Conservation (phyloP, 2,888 invertebrate species). For the Zhengitettix transpicula region DNA sequence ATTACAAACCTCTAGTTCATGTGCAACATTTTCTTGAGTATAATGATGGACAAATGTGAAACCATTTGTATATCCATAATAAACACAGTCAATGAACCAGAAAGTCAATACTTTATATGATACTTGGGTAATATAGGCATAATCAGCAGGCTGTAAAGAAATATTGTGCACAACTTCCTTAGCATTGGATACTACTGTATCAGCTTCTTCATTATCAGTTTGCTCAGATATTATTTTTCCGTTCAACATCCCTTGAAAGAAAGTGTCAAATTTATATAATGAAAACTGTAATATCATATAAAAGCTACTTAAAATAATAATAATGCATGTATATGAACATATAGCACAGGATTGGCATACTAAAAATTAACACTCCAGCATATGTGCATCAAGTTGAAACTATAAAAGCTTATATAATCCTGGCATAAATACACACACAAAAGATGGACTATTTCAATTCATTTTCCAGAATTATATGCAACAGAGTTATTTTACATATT, state of each 20-base stretch:
- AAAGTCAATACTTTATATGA: constrained; percentile 43
- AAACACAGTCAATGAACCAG: constrained; percentile 67
- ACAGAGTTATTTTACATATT: too few species aligned
- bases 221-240: constrained; percentile 50
- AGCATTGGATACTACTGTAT: constrained; percentile 45
- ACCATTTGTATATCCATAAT: constrained; percentile 44
- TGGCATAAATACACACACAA: too few species aligned
- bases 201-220: constrained; percentile 34
- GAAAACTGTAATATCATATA: background rate
- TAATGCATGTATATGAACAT: constrained; percentile 1
- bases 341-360: too few species aligned
- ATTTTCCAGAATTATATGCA: too few species aligned
- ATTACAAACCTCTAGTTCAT: background rate
- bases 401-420: too few species aligned
- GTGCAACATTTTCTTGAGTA: constrained; percentile 29
- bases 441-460: too few species aligned
- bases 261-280: background rate
- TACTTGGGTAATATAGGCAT: constrained; percentile 34
- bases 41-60: constrained; percentile 46
- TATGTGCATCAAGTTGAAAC: too few species aligned
- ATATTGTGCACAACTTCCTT: constrained; percentile 39
- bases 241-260: constrained; percentile 32
- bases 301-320: background rate
- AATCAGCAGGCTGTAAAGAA: constrained; percentile 40
- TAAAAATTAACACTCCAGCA: too few species aligned